Conservation (phyloP, 2,888 invertebrate genomes). For the Leucoma salicis region DNA sequence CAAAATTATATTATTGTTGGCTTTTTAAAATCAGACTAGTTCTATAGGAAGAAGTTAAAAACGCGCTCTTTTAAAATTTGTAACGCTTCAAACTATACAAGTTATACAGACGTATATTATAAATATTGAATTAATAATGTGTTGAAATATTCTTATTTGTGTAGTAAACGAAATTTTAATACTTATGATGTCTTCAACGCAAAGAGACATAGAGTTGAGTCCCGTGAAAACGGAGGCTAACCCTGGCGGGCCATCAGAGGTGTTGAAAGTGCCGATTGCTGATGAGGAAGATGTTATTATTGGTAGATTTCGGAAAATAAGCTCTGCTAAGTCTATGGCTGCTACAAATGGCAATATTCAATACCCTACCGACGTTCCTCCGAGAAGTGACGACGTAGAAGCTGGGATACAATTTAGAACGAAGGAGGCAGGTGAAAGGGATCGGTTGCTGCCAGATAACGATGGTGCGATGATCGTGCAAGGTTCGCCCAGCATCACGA, state of each 20-base stretch:
- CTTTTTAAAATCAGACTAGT: too few relatives aligned
- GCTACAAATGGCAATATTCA: conserved; percentile 77
- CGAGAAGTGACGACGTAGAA: conserved; percentile 59
- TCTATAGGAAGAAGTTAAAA: too few relatives aligned
- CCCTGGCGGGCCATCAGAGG: conserved; percentile 40
- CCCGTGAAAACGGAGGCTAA: conserved; percentile 54
- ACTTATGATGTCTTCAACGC: conserved; percentile 62
- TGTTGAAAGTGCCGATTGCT: conserved; percentile 46
- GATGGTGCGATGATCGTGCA: conserved; percentile 43
- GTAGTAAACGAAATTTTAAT: too few relatives aligned
- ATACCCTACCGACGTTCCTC: conserved; percentile 59
- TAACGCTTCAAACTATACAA: too few relatives aligned
- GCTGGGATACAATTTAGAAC: conserved; percentile 62
- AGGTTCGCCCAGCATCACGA: conserved; percentile 61
- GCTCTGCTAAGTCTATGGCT: conserved; percentile 79
- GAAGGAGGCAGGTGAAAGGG: conserved; percentile 52
- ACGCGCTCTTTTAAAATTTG: too few relatives aligned
- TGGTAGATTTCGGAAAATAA: conserved; percentile 76
- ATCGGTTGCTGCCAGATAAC: conserved; percentile 51
- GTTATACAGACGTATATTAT: neutral
- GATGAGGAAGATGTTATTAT: conserved; percentile 78
- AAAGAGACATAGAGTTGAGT: conserved; percentile 72
- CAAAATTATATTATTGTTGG: too few relatives aligned
- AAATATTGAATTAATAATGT: neutral
- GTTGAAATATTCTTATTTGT: too few relatives aligned